Evolutionary conservation across 2,888 invertebrate genomes (phyloP), one percentile per base, ranked within the genome.

Genomic region (Limenitis camilla): DNA sequence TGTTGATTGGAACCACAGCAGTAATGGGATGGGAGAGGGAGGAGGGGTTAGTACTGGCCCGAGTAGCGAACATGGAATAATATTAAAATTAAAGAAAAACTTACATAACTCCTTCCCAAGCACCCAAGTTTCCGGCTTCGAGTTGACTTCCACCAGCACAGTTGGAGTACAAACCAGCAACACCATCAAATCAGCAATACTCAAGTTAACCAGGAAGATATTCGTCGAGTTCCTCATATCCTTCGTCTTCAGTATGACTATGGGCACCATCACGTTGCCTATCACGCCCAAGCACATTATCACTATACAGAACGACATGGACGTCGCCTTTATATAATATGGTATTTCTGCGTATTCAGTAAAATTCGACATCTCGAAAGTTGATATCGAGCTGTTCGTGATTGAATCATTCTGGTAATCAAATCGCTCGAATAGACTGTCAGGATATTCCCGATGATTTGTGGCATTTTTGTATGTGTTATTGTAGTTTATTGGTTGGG

Each of bases 221-320:
- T 97, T 97, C 56, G 97, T 97, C 49, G 97, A 96, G 73, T 96
- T 97, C 69, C 96, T 90, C 95, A 97, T 95, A 75, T 97, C 96
- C 76, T 96, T 95, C 46, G 96, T 96, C 76, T 94, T 93, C 71
- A 96, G 89, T 62, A 97, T 96, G 64, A 98, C 97, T 69, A 96
- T 91, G 33, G 96, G 96, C 72, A 97, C 97, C 92, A 97, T 94
- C 58, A 96, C 90, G 74, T 98, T 98, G 27, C 97, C 97, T 61
- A 96, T 91, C 58, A 96, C 94, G 35, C 97, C 97, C 63, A 97
- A 88, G 69, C 95, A 90, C 91, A 97, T 94, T 65, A 97, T 95
- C 62, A 93, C 89, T 68, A 94, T 92, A 80, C 96, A 97, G 67
- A 96, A 92, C 28, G 94, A 90, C 90, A 96, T 96, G 7, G 96